These are phyloP conservation scores for Lamproptera curius DNA, from an alignment of 2,888 invertebrate species.

Conservation along the genomic window DNA sequence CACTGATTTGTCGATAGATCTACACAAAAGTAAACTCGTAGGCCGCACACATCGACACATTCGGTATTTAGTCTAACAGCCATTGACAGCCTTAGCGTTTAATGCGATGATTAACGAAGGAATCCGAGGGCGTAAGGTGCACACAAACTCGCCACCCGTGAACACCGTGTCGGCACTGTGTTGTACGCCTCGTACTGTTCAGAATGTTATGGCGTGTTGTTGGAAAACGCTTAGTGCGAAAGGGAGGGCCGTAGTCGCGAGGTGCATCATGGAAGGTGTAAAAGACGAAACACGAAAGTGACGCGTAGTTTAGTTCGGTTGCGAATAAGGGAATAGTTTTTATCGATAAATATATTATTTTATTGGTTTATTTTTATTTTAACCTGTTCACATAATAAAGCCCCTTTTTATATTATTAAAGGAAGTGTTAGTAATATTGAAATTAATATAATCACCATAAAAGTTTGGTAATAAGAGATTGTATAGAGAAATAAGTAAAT, in stretches of 20 bases:
- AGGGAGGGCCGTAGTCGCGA: constrained; percentile 38
- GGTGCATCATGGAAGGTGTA: constrained; percentile 71
- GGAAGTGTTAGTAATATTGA: no score
- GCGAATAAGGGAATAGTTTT: constrained; percentile 12
- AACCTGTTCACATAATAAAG: no score
- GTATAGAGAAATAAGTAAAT: no score
- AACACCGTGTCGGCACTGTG: constrained; percentile 18
- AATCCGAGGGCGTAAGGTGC: constrained; percentile 21
- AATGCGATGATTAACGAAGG: constrained; percentile 31
- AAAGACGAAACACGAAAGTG: constrained; percentile 75
- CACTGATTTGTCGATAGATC: constrained; percentile 9
- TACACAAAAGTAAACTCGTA: constrained; percentile 5
- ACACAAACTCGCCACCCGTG: constrained; percentile 13
- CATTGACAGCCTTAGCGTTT: constrained; percentile 37
- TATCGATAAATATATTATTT: no score
- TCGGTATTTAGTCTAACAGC: constrained; percentile 36
- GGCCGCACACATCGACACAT: constrained; percentile 20
- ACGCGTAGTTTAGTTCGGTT: constrained; percentile 59
- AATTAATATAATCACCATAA: no score
- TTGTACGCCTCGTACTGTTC: constrained; percentile 14
- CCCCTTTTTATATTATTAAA: no score
- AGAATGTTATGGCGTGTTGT: constrained; percentile 19
- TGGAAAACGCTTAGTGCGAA: constrained; percentile 29
- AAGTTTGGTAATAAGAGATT: no score
- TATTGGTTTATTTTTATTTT: no score